phyloP scores from a whole-genome alignment of 2,797 vertebrate genomes.

The Aphelocoma californica region DNA sequence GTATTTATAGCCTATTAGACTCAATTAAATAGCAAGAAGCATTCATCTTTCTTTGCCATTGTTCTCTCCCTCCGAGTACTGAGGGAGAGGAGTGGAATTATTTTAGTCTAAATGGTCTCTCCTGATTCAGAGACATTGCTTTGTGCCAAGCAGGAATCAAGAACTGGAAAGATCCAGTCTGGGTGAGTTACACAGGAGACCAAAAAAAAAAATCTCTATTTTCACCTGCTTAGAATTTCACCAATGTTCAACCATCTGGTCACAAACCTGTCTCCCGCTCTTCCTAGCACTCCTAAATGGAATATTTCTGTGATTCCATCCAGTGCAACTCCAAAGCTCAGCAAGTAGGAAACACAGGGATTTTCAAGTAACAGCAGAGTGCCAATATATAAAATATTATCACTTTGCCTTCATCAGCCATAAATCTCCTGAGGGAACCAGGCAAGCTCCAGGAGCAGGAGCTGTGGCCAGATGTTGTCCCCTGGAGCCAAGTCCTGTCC shows the following conservation, averaged over 20 bases:
- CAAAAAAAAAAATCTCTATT: neutral
- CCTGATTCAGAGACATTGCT: neutral
- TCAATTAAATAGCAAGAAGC: conserved; percentile 13
- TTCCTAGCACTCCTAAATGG: rapidly evolving
- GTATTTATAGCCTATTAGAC: conserved; percentile 18
- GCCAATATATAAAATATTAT: neutral
- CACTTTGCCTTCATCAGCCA: neutral
- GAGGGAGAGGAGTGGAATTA: neutral
- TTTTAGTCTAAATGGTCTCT: conserved; percentile 5
- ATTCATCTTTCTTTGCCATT: neutral
- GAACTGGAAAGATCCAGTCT: neutral
- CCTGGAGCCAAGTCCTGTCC: neutral
- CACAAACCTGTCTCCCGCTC: neutral
- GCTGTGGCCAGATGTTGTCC: neutral
- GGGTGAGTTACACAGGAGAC: neutral
- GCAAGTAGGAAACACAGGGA: neutral
- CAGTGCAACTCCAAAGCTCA: neutral
- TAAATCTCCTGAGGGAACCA: neutral
- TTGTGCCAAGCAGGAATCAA: neutral
- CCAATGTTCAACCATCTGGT: neutral
- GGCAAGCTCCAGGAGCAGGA: neutral
- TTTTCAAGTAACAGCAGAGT: rapidly evolving
- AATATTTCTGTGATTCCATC: neutral
- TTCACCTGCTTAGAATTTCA: neutral
- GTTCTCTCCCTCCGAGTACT: neutral